A percentile compares a stretch with the other conserved stretches of the same genome.
Evolutionary conservation across 2,888 invertebrate species (phyloP).

Genomic region (Drosophila hamatofila): DNA sequence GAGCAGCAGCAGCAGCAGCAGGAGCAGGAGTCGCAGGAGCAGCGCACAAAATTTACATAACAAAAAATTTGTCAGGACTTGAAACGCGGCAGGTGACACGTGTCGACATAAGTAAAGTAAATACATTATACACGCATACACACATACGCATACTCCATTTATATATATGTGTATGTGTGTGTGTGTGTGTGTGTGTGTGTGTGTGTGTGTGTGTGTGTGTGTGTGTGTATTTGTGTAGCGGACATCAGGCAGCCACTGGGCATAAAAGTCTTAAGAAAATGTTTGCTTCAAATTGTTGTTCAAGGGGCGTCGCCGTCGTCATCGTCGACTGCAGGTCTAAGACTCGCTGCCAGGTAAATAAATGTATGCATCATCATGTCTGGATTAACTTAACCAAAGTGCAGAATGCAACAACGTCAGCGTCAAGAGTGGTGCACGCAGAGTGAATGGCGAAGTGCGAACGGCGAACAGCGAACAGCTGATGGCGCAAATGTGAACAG

Average conservation of each 20-base stretch:
- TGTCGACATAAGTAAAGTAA: constrained; percentile 51
- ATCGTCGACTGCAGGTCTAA: constrained; percentile 11
- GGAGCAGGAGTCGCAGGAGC: constrained; percentile 13
- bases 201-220: constrained; percentile 1
- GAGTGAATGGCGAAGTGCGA: constrained; percentile 48
- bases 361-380: constrained; percentile 80
- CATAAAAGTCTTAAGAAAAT: constrained; percentile 55
- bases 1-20: constrained; percentile 15
- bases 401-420: constrained; percentile 37
- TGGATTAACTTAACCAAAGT: constrained; percentile 82
- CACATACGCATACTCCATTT: neutral
- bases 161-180: constrained; percentile 1
- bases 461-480: constrained; percentile 15
- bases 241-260: constrained; percentile 48
- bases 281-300: constrained; percentile 29
- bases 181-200: neutral
- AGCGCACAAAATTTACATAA: constrained; percentile 65
- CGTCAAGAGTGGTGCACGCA: constrained; percentile 6
- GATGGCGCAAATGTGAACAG: constrained; percentile 1
- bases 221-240: constrained; percentile 8
- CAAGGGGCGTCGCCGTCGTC: constrained; percentile 34
- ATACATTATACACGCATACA: constrained; percentile 25
- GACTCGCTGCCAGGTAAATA: constrained; percentile 40
- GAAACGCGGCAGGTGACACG: constrained; percentile 49
- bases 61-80: constrained; percentile 70